A percentile compares a stretch with the other conserved stretches of the same genome.
These are phyloP conservation scores for Pantherophis vulpinus DNA, from an alignment of 2,797 vertebrate genomes.

Conservation along the genomic window DNA sequence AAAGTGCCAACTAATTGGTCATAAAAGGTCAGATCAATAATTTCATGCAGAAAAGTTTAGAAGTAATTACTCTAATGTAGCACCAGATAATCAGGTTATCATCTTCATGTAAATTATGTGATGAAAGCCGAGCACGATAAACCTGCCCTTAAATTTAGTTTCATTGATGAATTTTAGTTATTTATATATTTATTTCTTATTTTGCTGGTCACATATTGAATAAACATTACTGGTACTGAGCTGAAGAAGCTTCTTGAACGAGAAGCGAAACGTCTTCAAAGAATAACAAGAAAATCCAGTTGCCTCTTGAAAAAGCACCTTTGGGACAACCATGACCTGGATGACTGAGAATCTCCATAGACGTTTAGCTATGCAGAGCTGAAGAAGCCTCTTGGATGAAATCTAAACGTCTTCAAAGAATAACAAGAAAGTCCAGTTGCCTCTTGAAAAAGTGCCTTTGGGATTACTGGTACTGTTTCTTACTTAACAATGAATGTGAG, in stretches of 20 bases:
- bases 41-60: conserved; percentile 11
- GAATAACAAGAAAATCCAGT: too few species aligned
- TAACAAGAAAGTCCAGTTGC: neutral
- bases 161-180: neutral
- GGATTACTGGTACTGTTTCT: neutral
- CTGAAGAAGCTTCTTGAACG: neutral
- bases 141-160: neutral
- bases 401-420: neutral
- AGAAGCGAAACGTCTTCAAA: neutral
- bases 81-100: conserved; percentile 10
- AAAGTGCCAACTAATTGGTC: neutral
- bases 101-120: conserved; percentile 1
- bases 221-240: neutral
- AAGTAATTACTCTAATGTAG: neutral
- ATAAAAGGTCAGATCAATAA: conserved; percentile 25
- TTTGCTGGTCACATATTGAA: neutral
- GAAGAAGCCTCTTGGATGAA: too few species aligned
- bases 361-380: neutral
- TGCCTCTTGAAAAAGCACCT: too few species aligned
- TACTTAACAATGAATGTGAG: neutral
- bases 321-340: too few species aligned
- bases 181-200: neutral
- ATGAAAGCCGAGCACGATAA: neutral
- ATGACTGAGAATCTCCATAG: too few species aligned
- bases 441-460: neutral